Base-by-base conservation (phyloP, 2,888 invertebrate genomes). In the Nomada fucata region DNA sequence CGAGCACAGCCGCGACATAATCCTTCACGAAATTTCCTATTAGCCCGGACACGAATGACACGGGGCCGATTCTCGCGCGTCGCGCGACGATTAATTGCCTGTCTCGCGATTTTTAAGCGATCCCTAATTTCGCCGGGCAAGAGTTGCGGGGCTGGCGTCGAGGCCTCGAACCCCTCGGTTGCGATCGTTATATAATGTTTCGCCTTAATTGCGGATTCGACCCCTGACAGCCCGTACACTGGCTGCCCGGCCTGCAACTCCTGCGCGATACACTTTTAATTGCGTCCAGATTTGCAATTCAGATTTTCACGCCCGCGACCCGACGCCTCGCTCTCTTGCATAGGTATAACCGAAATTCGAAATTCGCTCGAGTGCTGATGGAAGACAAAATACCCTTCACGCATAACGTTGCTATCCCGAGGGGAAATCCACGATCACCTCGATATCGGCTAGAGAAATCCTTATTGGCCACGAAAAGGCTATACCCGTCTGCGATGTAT, bases 261-360 rank as follows among this genome's bases (percentile, higher is more conserved):
- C 74, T 83, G 81, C 79, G 82, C 90, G 89, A 91, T 90, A 90
- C 86, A 89, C 88, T 91, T 91, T 91, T 91, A 91, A 91, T 91
- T 91, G 91, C 90, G 87, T 85, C 84, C 86, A 72, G 85, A 91
- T 91, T 91, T 91, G 88, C 91, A 91, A 91, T 91, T 90, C 89
- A 91, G 87, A 91, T 91, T 86, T 36, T 69, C 60, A 76, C 60
- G 72, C 79, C 78, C 80, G 76, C 78, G 69, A 65, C 63, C 73
- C 83, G 76, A 60, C 87, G 78, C 65, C 77, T 77, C 79, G 36
- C 85, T 76, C 85, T 76, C 82, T 57, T 72, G 85, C 83, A 76
- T 75, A 36, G 36, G 36, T 36, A 79, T 67, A 83, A 79, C 68
- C 85, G 76, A 89, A 88, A 89, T 74, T 73, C 75, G 74, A 78